Conservation (phyloP, 2,888 invertebrate genomes). For the Clivina fossor region DNA sequence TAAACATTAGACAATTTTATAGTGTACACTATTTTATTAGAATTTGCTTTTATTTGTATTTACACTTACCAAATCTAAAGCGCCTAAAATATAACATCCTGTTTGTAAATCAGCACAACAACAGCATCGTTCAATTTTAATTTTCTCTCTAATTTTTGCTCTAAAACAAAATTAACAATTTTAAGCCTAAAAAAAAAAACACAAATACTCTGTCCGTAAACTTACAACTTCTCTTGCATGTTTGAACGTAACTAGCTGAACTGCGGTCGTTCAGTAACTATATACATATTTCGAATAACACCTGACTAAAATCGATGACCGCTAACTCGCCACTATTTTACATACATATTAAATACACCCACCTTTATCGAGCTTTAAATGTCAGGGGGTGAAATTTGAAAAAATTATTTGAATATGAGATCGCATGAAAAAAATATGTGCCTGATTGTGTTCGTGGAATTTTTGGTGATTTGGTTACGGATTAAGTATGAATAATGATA, state of each 20-base stretch:
- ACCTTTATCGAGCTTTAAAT: constrained; percentile 14
- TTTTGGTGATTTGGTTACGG: neutral
- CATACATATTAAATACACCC: constrained; percentile 18
- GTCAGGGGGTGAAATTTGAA: constrained; percentile 24
- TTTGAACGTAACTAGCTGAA: constrained; percentile 6
- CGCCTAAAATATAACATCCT: constrained; percentile 24
- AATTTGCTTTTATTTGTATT: neutral
- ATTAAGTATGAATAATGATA: neutral
- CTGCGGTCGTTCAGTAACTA: constrained; percentile 9
- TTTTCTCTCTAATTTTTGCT: constrained; percentile 11
- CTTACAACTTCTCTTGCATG: constrained; percentile 28
- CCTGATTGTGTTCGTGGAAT: neutral
- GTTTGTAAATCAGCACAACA: constrained; percentile 20
- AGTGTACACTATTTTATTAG: too few species aligned
- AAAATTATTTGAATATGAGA: constrained; percentile 26
- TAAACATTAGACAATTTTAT: too few species aligned
- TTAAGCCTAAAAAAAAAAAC: neutral
- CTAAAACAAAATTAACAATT: constrained; percentile 11
- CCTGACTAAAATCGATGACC: constrained; percentile 23
- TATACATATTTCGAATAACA: constrained; percentile 11
- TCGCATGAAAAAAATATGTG: neutral
- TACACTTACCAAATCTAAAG: constrained; percentile 21
- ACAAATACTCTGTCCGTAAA: neutral
- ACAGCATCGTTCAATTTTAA: constrained; percentile 19
- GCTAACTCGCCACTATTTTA: too few species aligned